Base-by-base conservation (phyloP, 2,113 vertebrate genomes). In the Neodon shergylaensis region DNA sequence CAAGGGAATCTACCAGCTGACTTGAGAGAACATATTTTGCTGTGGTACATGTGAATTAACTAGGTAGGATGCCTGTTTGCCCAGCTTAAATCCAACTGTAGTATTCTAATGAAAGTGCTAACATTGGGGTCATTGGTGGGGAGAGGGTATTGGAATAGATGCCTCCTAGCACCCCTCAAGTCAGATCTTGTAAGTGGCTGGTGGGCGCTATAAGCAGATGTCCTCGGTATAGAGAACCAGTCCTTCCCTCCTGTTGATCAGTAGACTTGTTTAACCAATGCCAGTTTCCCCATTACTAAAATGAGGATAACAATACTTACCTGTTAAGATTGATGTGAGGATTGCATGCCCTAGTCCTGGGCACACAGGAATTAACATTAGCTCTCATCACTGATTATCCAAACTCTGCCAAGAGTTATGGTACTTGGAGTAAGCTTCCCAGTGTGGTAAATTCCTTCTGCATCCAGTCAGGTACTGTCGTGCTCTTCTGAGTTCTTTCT, bases 401-500 rank as follows among this genome's bases (percentile, higher is more conserved):
- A 72, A 82, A 78, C 42, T 22, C 66, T 79, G 5, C 73, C 95
- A 95, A 81, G 66, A 88, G 22, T 77, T 88, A n/a, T 49, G 47
- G 85, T 92, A 36, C 83, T 96, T 28, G 5, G 90, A 83, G 72
- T 66, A 65, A 82, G 22, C 26, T 91, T 89, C 89, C 47, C 88
- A 77, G 58, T 81, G 44, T 85, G 49, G 22, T 42, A 65, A 92
- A 78, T 44, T 90, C 74, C 36, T 72, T 84, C 39, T 4, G 31
- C 73, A 92, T 86, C 31, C 26, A 47, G 1, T 44, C 91, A 77
- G 58, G 54, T 88, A 79, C 70, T 93, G 3, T 92, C 31, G 85
- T 83, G 39, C 39, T 84, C 65, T 94, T 91, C 65, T 92, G 65
- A 83, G 33, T 31, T 87, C 78, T 95, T 88, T 87, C 93, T 94